Evolutionary conservation across 2,113 vertebrate genomes (phyloP).

Genomic region (Eurypyga helias): DNA sequence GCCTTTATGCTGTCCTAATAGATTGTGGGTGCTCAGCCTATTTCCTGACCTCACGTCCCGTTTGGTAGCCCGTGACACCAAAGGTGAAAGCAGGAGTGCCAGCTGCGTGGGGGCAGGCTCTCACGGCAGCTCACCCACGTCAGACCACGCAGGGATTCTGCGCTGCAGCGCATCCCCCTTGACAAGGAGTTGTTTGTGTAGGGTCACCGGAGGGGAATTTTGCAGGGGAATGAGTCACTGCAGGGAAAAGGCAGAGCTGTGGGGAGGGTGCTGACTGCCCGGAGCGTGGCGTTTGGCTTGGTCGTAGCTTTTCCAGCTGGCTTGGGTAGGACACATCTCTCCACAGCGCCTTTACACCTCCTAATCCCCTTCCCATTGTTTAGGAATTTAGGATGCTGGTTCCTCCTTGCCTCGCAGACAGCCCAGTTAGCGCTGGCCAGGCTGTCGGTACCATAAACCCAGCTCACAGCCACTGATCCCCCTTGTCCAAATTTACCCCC

Average conservation of each 20-base stretch:
- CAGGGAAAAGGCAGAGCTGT: neutral
- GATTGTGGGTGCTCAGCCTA: neutral
- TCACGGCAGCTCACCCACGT: rapidly evolving
- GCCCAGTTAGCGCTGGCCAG: neutral
- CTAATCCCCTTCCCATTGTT: neutral
- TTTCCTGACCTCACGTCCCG: neutral
- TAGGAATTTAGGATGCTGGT: neutral
- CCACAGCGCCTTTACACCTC: neutral
- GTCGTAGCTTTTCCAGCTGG: neutral
- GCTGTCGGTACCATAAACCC: too few species aligned
- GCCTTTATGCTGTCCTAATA: neutral
- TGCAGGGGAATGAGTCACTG: neutral
- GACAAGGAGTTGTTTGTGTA: neutral
- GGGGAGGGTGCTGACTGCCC: neutral
- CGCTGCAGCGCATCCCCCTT: rapidly evolving
- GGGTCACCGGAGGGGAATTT: neutral
- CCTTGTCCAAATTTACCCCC: neutral
- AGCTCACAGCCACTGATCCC: neutral
- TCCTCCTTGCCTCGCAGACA: neutral
- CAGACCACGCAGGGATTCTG: rapidly evolving
- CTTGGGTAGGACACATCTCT: neutral
- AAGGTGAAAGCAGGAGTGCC: neutral
- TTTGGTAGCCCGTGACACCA: rapidly evolving
- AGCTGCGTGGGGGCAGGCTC: neutral
- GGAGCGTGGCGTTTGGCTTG: neutral